Conservation (phyloP, 2,113 vertebrate genomes). For the Chrysochloris asiatica region DNA sequence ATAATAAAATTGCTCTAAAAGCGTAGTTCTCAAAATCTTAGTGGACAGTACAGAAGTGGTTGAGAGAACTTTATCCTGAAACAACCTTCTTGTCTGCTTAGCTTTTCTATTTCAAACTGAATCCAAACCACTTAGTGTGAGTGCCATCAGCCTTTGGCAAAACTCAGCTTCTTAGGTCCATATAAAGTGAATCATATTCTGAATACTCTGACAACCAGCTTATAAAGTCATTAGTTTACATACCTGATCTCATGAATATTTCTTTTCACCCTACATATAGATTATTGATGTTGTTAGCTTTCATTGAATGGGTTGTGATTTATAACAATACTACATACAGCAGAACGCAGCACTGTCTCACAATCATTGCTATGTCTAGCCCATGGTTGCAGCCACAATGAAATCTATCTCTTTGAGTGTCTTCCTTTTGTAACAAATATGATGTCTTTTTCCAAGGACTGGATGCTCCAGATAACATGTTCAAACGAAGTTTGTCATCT, state of each 20-base stretch:
- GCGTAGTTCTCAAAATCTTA: conserved; percentile 26
- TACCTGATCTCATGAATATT: conserved; percentile 54
- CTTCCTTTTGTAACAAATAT: background rate
- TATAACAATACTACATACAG: background rate
- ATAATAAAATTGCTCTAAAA: conserved; percentile 46
- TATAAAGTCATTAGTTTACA: conserved; percentile 39
- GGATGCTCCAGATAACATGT: background rate
- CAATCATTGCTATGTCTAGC: background rate
- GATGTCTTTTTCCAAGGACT: background rate
- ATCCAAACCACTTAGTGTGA: conserved; percentile 53
- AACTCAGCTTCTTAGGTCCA: background rate
- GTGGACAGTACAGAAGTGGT: conserved; percentile 25
- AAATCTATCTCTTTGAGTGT: background rate
- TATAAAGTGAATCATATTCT: conserved; percentile 29
- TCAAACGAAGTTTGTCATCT: background rate
- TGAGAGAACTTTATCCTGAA: conserved; percentile 66
- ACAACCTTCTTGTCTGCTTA: conserved; percentile 48
- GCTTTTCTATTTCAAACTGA: conserved; percentile 51
- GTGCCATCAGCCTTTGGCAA: conserved; percentile 53
- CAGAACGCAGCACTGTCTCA: background rate
- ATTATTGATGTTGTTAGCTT: background rate
- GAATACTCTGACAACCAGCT: background rate
- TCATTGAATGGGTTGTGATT: background rate
- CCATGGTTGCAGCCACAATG: background rate
- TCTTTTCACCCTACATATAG: background rate